Conservation (phyloP, 2,888 invertebrate species). For the Cheilosia soror region DNA sequence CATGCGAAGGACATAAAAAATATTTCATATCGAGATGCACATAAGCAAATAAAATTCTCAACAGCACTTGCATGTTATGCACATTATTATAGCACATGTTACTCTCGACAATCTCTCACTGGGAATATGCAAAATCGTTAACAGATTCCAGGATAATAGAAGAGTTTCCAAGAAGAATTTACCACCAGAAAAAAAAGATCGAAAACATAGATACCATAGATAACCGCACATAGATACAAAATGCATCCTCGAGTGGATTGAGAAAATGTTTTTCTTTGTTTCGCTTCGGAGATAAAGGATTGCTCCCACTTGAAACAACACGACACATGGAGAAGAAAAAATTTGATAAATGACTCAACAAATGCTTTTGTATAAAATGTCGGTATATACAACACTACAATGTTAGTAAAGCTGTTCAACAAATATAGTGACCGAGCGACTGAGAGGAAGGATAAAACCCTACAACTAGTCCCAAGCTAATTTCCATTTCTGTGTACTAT, state of each 20-base stretch:
- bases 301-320: neutral
- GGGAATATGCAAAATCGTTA: conserved; percentile 11
- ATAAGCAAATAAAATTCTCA: neutral
- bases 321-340: neutral
- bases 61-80: neutral
- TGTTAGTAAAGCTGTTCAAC: no score
- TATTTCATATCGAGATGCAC: no score
- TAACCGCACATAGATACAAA: neutral
- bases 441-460: no score
- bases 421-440: no score
- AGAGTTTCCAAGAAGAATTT: neutral
- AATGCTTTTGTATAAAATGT: neutral
- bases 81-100: neutral
- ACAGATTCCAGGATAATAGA: conserved; percentile 25
- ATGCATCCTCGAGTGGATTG: conserved; percentile 13
- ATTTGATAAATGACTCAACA: conserved; percentile 19
- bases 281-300: neutral
- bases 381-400: no score
- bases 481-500: no score
- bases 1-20: no score
- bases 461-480: no score
- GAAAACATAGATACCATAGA: conserved; percentile 4
- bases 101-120: neutral
- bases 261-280: neutral
- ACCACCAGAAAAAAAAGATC: neutral